Conservation (phyloP, 2,888 invertebrate genomes). For the Drosophila mercatorum region DNA sequence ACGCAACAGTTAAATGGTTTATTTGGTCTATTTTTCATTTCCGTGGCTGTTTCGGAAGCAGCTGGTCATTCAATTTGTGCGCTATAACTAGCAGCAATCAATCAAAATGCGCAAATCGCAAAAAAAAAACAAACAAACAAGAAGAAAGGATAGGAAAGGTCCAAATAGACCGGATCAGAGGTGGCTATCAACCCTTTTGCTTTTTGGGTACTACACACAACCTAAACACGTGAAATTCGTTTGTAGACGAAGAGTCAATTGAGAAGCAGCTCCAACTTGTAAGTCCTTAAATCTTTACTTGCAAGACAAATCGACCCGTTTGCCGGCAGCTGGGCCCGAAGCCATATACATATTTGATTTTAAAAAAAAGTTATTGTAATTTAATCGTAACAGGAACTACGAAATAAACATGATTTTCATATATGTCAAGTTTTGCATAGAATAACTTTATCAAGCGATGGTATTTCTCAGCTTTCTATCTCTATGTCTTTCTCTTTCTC, state of each 20-base stretch:
- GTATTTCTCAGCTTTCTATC: too few species aligned
- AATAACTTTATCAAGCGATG: too few species aligned
- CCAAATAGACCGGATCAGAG: slow-evolving; percentile 16
- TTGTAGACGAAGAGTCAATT: slow-evolving; percentile 43
- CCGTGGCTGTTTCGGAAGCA: slow-evolving; percentile 46
- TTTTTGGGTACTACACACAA: slow-evolving; percentile 23
- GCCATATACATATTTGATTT: slow-evolving; percentile 6
- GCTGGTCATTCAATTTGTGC: slow-evolving; percentile 67
- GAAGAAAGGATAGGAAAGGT: slow-evolving; percentile 29
- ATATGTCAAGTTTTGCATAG: not conserved
- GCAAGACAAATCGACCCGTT: slow-evolving; percentile 53
- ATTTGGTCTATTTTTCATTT: slow-evolving; percentile 64
- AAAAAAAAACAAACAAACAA: not conserved
- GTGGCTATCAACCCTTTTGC: slow-evolving; percentile 41
- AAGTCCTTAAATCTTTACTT: slow-evolving; percentile 41
- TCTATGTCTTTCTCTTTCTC: too few species aligned
- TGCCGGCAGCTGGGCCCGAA: slow-evolving; percentile 27
- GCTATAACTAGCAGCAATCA: slow-evolving; percentile 62
- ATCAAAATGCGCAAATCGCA: slow-evolving; percentile 50
- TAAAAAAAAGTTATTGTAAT: too few species aligned
- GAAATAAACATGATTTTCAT: slow-evolving; percentile 17
- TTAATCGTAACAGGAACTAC: slow-evolving; percentile 30
- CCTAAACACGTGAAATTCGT: slow-evolving; percentile 59
- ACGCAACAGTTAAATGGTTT: slow-evolving; percentile 67
- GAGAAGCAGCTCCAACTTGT: not conserved